A percentile compares a stretch with the other conserved stretches of the same genome.
Conservation (phyloP, 2,888 invertebrate species). For the Eupelmus urozonus region DNA sequence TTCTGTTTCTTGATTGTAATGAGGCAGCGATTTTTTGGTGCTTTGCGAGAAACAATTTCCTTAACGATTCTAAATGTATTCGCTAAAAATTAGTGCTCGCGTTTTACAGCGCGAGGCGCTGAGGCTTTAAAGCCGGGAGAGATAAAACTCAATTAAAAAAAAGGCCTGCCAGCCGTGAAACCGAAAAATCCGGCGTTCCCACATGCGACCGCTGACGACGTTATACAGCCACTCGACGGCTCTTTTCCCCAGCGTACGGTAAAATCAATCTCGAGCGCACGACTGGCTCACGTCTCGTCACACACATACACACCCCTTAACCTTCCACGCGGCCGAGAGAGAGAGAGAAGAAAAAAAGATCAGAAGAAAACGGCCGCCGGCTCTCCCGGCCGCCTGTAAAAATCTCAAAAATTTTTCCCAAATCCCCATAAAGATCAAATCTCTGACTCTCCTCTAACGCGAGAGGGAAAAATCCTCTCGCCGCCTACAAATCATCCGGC, state of each 20-base stretch:
- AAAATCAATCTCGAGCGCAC: constrained; percentile 41
- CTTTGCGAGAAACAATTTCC: no score
- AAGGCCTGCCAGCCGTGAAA: not conserved
- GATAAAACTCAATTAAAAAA: no score
- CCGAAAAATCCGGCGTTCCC: constrained; percentile 26
- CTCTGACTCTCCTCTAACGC: constrained; percentile 3
- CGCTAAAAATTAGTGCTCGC: no score
- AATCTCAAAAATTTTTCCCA: constrained; percentile 36
- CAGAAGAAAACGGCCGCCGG: not conserved
- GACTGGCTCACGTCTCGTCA: not conserved
- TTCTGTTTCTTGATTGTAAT: no score
- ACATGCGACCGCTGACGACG: constrained; percentile 4
- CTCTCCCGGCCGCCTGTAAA: not conserved
- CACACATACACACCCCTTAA: constrained; percentile 14
- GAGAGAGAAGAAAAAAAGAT: constrained; percentile 14
- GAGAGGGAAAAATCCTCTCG: not conserved
- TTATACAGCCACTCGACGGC: not conserved
- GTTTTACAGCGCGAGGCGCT: no score
- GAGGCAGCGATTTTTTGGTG: no score
- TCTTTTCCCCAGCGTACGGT: not conserved
- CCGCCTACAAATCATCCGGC: constrained; percentile 31
- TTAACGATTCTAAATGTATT: no score
- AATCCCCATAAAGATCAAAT: constrained; percentile 49
- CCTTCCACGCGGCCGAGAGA: not conserved
- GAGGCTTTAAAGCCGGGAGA: no score